Conservation (phyloP, 1,140 invertebrate species). For the Eubasilissa regina region DNA sequence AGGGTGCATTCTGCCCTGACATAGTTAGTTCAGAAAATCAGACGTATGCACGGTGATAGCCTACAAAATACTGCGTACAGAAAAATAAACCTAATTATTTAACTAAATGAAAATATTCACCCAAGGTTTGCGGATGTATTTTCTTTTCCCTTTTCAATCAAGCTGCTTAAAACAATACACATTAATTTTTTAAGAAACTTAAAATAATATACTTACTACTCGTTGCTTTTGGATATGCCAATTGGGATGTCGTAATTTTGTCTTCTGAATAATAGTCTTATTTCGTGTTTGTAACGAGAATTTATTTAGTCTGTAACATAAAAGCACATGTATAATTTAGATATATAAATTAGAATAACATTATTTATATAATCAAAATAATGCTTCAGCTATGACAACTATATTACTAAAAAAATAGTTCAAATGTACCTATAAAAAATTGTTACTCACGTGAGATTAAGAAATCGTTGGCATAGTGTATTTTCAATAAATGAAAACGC, state of each 20-base stretch:
- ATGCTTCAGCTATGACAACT: background rate
- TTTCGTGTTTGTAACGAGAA: conserved; percentile 25
- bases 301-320: conserved; percentile 33
- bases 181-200: no score
- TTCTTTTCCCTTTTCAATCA: no score
- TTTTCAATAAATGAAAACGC: conserved; percentile 31
- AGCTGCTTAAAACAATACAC: no score
- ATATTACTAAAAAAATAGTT: background rate
- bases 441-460: conserved; percentile 18
- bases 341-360: no score
- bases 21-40: no score
- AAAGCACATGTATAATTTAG: background rate
- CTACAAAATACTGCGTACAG: no score
- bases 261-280: conserved; percentile 17
- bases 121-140: no score
- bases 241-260: conserved; percentile 39
- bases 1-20: no score
- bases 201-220: conserved; percentile 43
- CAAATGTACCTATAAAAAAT: background rate
- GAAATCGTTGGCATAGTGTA: conserved; percentile 7
- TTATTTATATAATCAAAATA: no score
- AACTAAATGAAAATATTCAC: no score
- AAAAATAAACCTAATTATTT: no score
- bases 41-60: no score
- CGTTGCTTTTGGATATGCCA: conserved; percentile 43